Conservation (phyloP, 2,797 vertebrate genomes). For the Eulemur mongoz region DNA sequence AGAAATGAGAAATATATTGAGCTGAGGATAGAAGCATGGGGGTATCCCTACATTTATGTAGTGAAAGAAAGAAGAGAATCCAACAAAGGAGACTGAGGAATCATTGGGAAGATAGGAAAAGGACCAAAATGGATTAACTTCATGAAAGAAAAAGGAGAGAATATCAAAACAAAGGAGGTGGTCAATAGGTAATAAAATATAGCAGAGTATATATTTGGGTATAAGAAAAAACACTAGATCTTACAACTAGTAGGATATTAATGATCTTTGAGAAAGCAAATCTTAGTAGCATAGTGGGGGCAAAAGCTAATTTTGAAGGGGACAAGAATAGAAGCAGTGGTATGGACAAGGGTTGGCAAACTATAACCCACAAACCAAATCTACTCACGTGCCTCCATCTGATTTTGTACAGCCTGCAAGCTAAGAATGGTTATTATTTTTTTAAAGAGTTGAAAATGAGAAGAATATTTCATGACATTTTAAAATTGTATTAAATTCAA, state of each 20-base stretch:
- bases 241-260: not conserved
- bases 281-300: not conserved
- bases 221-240: not conserved
- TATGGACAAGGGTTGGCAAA: not conserved
- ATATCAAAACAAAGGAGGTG: not conserved
- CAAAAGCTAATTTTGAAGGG: not conserved
- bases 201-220: not conserved
- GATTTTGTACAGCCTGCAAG: not conserved
- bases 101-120: not conserved
- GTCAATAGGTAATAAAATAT: not conserved
- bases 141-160: not conserved
- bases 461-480: not conserved
- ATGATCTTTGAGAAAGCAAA: not conserved
- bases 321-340: not conserved
- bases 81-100: not conserved
- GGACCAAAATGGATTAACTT: not conserved
- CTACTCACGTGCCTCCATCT: not conserved
- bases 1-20: not conserved
- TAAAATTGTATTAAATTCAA: not conserved
- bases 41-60: not conserved
- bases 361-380: not conserved
- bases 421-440: not conserved
- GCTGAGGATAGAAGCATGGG: not conserved
- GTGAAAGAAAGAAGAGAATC: not conserved
- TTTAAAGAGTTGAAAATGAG: constrained; percentile 21